Conservation (phyloP, 2,797 vertebrate species). For the Aldrovandia affinis region DNA sequence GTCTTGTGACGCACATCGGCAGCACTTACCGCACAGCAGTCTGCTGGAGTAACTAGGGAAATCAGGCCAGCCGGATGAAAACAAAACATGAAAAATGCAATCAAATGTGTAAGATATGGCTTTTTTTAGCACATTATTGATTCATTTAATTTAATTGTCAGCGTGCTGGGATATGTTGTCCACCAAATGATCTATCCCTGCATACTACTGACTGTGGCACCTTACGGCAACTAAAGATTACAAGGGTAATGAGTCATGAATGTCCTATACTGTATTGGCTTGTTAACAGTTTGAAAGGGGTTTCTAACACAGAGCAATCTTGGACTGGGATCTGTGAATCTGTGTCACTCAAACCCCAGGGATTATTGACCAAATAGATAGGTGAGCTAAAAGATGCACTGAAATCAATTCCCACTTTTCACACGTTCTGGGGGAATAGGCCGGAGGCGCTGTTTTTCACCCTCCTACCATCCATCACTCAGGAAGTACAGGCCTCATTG, state of each 20-base stretch:
- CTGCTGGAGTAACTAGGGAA: neutral
- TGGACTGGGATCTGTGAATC: neutral
- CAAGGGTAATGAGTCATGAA: neutral
- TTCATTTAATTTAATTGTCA: neutral
- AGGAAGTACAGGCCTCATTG: neutral
- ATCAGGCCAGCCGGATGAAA: neutral
- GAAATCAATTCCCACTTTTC: constrained; percentile 43
- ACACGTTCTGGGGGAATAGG: constrained; percentile 35
- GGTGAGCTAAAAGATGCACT: constrained; percentile 28
- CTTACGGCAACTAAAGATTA: neutral
- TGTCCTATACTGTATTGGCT: neutral
- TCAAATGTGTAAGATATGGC: neutral
- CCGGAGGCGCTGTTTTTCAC: constrained; percentile 4
- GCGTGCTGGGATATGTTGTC: too few species aligned
- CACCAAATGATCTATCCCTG: too few species aligned
- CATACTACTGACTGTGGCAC: neutral
- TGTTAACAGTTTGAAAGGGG: neutral
- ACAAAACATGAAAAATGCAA: neutral
- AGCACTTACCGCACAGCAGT: neutral
- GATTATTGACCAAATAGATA: constrained; percentile 26
- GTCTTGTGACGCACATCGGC: neutral
- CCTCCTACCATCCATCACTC: neutral
- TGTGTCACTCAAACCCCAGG: neutral
- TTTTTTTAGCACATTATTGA: neutral
- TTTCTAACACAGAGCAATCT: neutral